A percentile compares a stretch with the other conserved stretches of the same genome.
These are phyloP conservation scores for Kryphioiulus occultus DNA, from an alignment of 2,888 invertebrate genomes.

Conservation along the genomic window DNA sequence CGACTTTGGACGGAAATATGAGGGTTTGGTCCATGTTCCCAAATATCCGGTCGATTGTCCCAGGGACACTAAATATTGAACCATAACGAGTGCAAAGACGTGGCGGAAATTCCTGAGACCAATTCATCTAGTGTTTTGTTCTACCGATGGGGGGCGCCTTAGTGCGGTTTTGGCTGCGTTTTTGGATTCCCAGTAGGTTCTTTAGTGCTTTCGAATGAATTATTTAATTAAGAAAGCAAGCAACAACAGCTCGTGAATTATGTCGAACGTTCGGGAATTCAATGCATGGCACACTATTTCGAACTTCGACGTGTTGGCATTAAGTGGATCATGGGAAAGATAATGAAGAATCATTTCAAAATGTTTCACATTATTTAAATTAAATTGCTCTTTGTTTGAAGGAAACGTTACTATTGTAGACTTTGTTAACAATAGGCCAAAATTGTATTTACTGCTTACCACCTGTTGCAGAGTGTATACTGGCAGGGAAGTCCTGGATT, in stretches of 20 bases:
- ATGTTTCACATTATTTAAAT: too few relatives aligned
- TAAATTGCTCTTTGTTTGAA: too few relatives aligned
- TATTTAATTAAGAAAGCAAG: not conserved
- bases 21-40: not conserved
- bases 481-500: too few relatives aligned
- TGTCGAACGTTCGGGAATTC: not conserved
- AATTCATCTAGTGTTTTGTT: not conserved
- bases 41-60: slow-evolving; percentile 13
- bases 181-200: not conserved
- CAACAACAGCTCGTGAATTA: not conserved
- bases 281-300: not conserved
- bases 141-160: not conserved
- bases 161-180: not conserved
- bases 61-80: not conserved
- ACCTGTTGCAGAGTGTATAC: too few relatives aligned
- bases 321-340: too few relatives aligned
- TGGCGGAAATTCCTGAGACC: not conserved
- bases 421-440: too few relatives aligned
- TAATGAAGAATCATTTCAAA: too few relatives aligned
- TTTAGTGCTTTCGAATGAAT: not conserved
- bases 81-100: not conserved
- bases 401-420: too few relatives aligned
- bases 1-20: not conserved
- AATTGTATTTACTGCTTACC: too few relatives aligned
- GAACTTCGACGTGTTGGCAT: too few relatives aligned